Conservation (phyloP, 2,113 vertebrate genomes). For the Chionis minor region DNA sequence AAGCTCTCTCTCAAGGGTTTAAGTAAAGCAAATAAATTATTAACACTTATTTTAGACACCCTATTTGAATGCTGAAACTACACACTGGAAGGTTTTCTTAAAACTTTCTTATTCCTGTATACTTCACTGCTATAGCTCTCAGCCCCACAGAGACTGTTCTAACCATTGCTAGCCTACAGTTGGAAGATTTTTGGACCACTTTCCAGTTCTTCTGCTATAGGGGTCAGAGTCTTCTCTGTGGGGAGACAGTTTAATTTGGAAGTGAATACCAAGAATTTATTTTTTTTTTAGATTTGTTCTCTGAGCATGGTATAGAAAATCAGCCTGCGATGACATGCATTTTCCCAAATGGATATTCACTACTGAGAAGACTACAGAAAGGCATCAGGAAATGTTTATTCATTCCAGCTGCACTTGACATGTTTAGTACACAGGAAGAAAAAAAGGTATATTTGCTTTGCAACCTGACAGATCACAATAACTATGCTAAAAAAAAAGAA, state of each 20-base stretch:
- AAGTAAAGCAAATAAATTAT: background rate
- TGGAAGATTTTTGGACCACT: background rate
- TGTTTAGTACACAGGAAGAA: background rate
- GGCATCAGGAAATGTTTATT: background rate
- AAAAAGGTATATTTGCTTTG: background rate
- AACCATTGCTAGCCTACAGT: background rate
- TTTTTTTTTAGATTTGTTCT: background rate
- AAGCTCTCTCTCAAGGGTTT: background rate
- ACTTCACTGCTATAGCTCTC: background rate
- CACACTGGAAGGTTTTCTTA: background rate
- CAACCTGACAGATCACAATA: background rate
- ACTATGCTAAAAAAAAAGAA: background rate
- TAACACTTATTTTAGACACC: background rate
- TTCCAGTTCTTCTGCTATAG: background rate
- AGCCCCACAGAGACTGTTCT: background rate
- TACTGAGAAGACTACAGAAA: background rate
- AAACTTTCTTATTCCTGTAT: background rate
- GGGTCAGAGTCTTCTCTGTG: background rate
- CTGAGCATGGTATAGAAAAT: background rate
- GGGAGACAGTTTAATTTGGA: background rate
- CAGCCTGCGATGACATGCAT: background rate
- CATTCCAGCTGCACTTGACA: background rate
- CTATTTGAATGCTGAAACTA: background rate
- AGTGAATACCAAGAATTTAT: background rate
- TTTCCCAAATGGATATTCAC: background rate